Conservation (phyloP, 2,797 vertebrate genomes). For the Fistularia tabacaria region DNA sequence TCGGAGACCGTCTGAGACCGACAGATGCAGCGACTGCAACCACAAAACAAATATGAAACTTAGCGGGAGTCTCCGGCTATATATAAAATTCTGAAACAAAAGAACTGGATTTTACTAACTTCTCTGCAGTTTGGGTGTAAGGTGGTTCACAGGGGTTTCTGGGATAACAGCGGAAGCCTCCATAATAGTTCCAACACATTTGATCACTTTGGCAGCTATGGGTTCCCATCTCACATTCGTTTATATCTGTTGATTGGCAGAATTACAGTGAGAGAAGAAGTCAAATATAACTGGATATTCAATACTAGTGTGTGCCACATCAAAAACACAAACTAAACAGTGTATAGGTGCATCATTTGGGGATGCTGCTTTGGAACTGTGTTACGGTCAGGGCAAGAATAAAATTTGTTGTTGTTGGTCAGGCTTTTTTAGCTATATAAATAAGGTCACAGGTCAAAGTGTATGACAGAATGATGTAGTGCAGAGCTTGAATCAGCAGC, state of each 20-base stretch:
- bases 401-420: background rate
- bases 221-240: slow-evolving; percentile 90
- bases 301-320: slow-evolving; percentile 10
- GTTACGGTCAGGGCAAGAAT: background rate
- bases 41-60: slow-evolving; percentile 8
- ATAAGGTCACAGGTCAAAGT: too few species aligned
- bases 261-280: slow-evolving; percentile 21
- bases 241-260: slow-evolving; percentile 81
- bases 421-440: background rate
- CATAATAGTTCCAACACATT: slow-evolving; percentile 95
- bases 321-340: slow-evolving; percentile 32
- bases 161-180: slow-evolving; percentile 93
- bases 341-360: slow-evolving; percentile 23
- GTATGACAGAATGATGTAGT: too few species aligned
- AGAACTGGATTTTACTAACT: slow-evolving; percentile 73
- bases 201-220: slow-evolving; percentile 90
- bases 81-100: slow-evolving; percentile 3
- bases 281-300: slow-evolving; percentile 37
- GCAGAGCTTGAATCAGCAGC: too few species aligned
- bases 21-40: slow-evolving; percentile 89
- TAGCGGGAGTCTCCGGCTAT: background rate
- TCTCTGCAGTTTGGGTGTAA: slow-evolving; percentile 86
- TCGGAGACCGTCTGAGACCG: slow-evolving; percentile 64
- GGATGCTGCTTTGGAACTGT: slow-evolving; percentile 1
- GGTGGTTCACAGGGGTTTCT: slow-evolving; percentile 91